Base-by-base conservation (phyloP, 1,140 invertebrate genomes). In the Trinorchestia longiramus region DNA sequence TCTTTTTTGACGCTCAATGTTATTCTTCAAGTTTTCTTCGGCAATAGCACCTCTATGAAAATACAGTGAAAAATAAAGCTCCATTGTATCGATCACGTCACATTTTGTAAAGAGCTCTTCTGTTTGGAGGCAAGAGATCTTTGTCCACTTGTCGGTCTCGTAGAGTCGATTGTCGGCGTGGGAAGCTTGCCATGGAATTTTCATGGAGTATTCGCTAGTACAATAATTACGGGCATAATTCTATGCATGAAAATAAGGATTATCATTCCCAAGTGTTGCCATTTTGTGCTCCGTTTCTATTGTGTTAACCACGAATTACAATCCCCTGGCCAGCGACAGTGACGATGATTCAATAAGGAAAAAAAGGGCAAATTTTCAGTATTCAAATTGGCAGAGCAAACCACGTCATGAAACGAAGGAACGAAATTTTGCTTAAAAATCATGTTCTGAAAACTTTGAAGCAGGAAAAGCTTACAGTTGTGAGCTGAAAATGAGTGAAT, bases 181-280 rank as follows among this genome's bases (percentile, higher is more conserved):
- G 62, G 62, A 77, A 77, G 36, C 28, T 15, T 77, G 8, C 62
- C 62, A 36, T 11, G 15, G 62, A 77, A 77, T 23, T 77, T 77
- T 77, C 62, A 77, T 77, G 62, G 15, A 77, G 62, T 77, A 77
- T 77, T 77, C 36, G 62, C 62, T 11, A 77, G 62, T 1, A 77
- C 62, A 77, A 77, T 77, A 77, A 77, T 77, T 77, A 77, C 62
- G 62, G 47, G 62, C 62, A 77, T 77, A 77, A 77, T 77, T 77
- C 62, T 77, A 77, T 77, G 62, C 62, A 77, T 77, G 62, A 77
- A 77, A 77, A 77, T 77, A 77, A 77, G 62, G 62, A 77, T 77
- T 77, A 77, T 77, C 62, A 77, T 77, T 77, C 62, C 62, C 62
- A 77, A 77, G 62, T 77, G 62, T 77, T 77, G 62, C 62, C 62